Percentiles rank a stretch among this genome's conserved stretches.
phyloP scores from a whole-genome alignment of 1,140 invertebrate genomes.

The Nautilus pompilius region DNA sequence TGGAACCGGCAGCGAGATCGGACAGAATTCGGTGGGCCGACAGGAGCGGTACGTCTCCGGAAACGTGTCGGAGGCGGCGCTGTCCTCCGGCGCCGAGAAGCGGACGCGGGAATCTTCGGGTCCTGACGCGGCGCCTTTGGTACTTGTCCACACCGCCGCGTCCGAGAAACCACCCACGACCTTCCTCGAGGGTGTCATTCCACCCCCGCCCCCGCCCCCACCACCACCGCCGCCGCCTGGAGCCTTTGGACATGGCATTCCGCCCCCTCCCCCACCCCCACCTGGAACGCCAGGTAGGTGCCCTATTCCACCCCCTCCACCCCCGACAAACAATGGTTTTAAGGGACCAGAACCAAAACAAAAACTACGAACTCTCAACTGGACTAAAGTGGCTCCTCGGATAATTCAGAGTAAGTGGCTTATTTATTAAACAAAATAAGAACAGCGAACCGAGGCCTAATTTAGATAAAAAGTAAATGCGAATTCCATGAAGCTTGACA shows the following conservation, averaged over 20 bases:
- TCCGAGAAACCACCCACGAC: no score
- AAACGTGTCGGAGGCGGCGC: no score
- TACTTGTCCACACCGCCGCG: no score
- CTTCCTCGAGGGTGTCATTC: no score
- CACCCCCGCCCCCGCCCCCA: conserved; percentile 9
- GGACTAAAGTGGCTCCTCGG: conserved; percentile 46
- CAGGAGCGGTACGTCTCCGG: no score
- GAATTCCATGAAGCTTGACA: background rate
- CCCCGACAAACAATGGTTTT: conserved; percentile 9
- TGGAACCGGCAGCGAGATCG: no score
- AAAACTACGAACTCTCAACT: conserved; percentile 53
- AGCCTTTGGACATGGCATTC: conserved; percentile 2
- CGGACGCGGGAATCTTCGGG: no score
- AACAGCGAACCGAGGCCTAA: conserved; percentile 65
- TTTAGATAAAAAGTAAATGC: background rate
- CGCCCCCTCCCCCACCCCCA: conserved; percentile 31
- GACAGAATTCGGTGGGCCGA: no score
- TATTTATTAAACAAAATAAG: no score
- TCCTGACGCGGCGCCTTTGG: no score
- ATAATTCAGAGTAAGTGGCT: conserved; percentile 31
- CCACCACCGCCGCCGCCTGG: conserved; percentile 25
- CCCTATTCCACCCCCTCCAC: conserved; percentile 16
- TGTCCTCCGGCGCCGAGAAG: no score
- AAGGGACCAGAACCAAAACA: conserved; percentile 8
- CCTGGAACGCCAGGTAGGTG: background rate